Conservation (phyloP, 2,797 vertebrate genomes). For the Leucoraja ocellata region DNA sequence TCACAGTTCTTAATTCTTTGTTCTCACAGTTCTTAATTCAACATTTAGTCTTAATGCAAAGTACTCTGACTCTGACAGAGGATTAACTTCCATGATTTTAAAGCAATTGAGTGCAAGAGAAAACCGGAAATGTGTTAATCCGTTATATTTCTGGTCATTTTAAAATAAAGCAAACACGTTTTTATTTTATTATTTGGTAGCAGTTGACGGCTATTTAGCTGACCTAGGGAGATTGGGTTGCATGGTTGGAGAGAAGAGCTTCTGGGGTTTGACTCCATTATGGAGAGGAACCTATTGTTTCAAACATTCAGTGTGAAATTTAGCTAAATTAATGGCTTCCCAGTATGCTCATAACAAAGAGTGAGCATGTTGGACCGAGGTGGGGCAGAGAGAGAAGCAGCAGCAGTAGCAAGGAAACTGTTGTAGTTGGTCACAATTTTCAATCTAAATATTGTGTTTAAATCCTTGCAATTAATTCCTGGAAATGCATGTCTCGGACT, state of each 20-base stretch:
- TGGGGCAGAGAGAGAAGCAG: too few species aligned
- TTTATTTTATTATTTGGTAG: not conserved
- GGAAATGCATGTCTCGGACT: not conserved
- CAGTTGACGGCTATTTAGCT: not conserved
- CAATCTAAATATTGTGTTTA: not conserved
- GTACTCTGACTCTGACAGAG: not conserved
- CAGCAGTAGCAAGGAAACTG: not conserved
- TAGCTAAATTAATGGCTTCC: not conserved
- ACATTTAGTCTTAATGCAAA: not conserved
- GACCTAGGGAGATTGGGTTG: not conserved
- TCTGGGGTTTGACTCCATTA: not conserved
- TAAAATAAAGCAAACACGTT: not conserved
- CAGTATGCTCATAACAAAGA: not conserved
- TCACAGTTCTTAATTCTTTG: not conserved
- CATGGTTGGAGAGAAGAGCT: not conserved
- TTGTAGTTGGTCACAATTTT: not conserved
- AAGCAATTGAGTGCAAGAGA: not conserved
- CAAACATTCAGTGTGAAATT: not conserved
- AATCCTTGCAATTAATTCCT: not conserved
- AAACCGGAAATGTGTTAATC: not conserved
- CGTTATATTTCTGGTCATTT: not conserved
- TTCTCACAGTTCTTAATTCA: not conserved
- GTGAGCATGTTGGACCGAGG: not conserved
- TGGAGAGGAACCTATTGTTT: not conserved
- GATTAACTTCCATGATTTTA: not conserved